A percentile compares a stretch with the other conserved stretches of the same genome.
Evolutionary conservation across 2,113 vertebrate species (phyloP).

Genomic region (Callopanchax toddi): DNA sequence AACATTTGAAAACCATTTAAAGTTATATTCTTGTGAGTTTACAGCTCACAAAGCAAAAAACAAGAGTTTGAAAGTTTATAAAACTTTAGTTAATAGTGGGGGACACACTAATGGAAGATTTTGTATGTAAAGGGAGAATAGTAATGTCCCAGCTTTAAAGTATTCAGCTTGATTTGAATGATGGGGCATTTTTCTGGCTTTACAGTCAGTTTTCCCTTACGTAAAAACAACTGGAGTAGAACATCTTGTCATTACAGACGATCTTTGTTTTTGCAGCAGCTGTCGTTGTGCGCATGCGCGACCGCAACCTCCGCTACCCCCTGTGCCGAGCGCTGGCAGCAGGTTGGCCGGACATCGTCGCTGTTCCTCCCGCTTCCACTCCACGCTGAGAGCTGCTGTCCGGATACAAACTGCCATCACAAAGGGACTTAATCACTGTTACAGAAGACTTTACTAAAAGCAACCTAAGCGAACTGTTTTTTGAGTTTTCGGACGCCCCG

Average conservation of each 20-base stretch:
- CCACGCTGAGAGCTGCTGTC: constrained; percentile 24
- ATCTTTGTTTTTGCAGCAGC: constrained; percentile 57
- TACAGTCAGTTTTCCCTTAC: too few species aligned
- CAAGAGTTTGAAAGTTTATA: too few species aligned
- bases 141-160: too few species aligned
- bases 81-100: too few species aligned
- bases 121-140: too few species aligned
- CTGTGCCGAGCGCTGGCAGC: constrained; percentile 29
- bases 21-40: too few species aligned
- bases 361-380: not conserved
- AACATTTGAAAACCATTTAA: too few species aligned
- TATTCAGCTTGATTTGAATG: too few species aligned
- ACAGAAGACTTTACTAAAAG: not conserved
- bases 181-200: too few species aligned
- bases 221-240: too few species aligned
- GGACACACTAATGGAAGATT: too few species aligned
- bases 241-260: not conserved
- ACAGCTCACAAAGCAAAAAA: too few species aligned
- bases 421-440: constrained; percentile 20
- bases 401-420: constrained; percentile 28
- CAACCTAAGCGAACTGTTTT: constrained; percentile 13
- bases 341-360: constrained; percentile 28
- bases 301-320: constrained; percentile 9
- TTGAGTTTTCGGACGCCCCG: not conserved
- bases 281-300: constrained; percentile 45